Percentiles rank a stretch among this genome's conserved stretches.
These are phyloP conservation scores for Tapera naevia DNA, from an alignment of 2,797 vertebrate species.

Conservation along the genomic window DNA sequence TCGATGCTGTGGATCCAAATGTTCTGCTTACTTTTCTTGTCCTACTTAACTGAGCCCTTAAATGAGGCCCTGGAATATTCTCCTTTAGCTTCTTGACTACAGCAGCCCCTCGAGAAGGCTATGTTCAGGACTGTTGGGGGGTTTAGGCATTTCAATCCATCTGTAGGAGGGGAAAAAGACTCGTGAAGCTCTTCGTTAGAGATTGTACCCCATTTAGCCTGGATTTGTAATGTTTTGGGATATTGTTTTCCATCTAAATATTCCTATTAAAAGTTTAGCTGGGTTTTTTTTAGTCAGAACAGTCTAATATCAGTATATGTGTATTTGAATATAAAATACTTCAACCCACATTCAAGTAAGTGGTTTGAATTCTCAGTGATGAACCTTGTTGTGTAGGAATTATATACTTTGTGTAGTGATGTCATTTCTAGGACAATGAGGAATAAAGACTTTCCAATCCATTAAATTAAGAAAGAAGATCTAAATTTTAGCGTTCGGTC, in stretches of 20 bases:
- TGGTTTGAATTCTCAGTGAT: neutral
- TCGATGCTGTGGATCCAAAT: fast-evolving
- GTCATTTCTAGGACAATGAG: neutral
- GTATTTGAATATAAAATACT: neutral
- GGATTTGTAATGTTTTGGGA: neutral
- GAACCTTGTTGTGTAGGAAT: neutral
- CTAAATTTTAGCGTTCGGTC: neutral
- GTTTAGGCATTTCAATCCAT: neutral
- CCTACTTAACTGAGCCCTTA: neutral
- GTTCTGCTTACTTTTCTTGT: neutral
- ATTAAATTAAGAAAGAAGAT: neutral
- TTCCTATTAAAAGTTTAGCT: neutral
- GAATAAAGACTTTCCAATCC: neutral
- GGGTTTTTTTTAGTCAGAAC: neutral
- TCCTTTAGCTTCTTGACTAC: neutral
- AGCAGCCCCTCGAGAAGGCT: neutral
- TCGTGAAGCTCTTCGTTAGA: neutral
- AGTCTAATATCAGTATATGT: neutral
- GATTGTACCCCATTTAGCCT: neutral
- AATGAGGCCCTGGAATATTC: neutral
- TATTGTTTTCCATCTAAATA: neutral
- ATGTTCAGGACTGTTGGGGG: fast-evolving
- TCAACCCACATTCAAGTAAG: neutral
- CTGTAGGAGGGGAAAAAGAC: neutral
- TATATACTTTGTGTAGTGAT: neutral